A percentile compares a stretch with the other conserved stretches of the same genome.
phyloP scores from a whole-genome alignment of 2,797 vertebrate species.

The Coluber constrictor region DNA sequence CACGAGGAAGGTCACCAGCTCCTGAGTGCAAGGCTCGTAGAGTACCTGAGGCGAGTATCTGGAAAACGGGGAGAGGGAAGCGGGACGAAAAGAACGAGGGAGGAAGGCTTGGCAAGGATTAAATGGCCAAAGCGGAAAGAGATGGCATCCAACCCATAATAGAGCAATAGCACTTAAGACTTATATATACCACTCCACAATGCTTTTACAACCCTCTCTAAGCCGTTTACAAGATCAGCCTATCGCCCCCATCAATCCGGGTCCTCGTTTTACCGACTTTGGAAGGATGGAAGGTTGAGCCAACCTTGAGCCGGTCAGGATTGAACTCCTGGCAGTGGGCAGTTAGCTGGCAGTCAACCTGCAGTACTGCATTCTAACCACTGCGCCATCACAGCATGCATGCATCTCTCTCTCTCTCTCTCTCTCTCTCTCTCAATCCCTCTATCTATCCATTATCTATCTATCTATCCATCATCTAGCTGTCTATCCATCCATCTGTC shows the following conservation, averaged over 20 bases:
- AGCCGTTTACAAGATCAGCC: background rate
- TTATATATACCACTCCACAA: no score
- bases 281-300: background rate
- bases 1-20: constrained; percentile 94
- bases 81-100: rapidly evolving
- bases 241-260: background rate
- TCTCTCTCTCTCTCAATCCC: no score
- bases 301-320: background rate
- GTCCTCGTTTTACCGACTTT: background rate
- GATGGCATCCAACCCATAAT: background rate
- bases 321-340: background rate
- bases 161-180: background rate
- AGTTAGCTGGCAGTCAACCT: background rate
- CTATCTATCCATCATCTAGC: no score
- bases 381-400: background rate
- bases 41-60: constrained; percentile 99
- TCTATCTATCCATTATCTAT: no score
- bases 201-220: background rate
- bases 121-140: background rate
- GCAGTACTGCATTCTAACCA: background rate
- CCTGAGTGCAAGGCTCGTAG: constrained; percentile 97
- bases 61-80: background rate
- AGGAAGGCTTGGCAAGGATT: background rate
- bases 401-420: no score
- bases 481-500: no score